Conservation (phyloP, 2,888 invertebrate species). For the Vesta saturnalis region DNA sequence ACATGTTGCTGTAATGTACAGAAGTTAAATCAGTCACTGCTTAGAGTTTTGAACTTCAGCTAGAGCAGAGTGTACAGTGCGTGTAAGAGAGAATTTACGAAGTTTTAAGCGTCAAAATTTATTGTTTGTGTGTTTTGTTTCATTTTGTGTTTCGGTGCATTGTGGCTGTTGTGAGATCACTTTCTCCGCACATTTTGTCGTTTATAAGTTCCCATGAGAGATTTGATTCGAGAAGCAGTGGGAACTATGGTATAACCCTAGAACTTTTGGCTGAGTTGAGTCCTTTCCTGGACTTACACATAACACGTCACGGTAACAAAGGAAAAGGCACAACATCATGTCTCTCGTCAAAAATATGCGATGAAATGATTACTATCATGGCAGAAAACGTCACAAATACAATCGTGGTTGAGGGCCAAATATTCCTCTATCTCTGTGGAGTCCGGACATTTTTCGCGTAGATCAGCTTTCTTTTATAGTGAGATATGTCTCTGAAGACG, state of each 20-base stretch:
- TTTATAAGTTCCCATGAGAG: slow-evolving; percentile 42
- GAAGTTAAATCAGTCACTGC: too few relatives aligned
- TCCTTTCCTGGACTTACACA: slow-evolving; percentile 39
- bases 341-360: slow-evolving; percentile 4
- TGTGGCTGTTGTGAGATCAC: slow-evolving; percentile 19
- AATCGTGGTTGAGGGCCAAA: neutral
- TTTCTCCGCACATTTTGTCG: slow-evolving; percentile 30
- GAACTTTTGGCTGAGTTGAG: slow-evolving; percentile 50
- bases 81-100: too few relatives aligned
- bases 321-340: neutral
- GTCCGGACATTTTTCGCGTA: neutral
- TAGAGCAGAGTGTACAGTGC: too few relatives aligned
- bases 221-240: slow-evolving; percentile 43
- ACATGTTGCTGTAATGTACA: too few relatives aligned
- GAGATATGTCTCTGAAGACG: neutral
- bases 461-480: too few relatives aligned
- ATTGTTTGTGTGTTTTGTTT: too few relatives aligned
- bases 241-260: slow-evolving; percentile 47
- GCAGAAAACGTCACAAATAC: slow-evolving; percentile 7
- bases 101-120: too few relatives aligned
- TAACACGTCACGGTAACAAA: neutral
- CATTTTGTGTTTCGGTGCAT: slow-evolving; percentile 46
- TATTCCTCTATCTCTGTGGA: neutral
- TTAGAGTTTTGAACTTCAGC: too few relatives aligned
- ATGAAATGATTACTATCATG: slow-evolving; percentile 14